Evolutionary conservation across 2,113 vertebrate species (phyloP), one percentile per base, ranked within the genome.

Genomic region (Pontoporia blainvillei): DNA sequence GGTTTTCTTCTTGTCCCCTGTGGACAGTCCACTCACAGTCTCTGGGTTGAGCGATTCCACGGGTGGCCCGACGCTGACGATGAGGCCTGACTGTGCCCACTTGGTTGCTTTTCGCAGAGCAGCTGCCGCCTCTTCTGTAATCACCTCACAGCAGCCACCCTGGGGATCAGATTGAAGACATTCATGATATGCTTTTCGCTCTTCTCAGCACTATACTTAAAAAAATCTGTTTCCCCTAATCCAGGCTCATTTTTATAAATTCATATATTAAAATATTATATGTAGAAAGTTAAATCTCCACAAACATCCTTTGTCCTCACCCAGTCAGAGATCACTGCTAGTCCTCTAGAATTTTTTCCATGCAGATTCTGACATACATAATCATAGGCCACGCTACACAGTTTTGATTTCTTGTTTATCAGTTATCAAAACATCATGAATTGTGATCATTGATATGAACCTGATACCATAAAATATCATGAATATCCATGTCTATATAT

Each of bases 41-140:
- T 99, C 99, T 31, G 99, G 99, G 86, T 93, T 99, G 79, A 98
- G 46, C 0, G 98, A 98, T 95, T 99, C 99, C 46, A 99, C 97
- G 0, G 99, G 99, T 0, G 99, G 99, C 21, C 99, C 99, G 4
- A 99, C 98, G 3, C 99, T 99, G 96, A 99, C 99, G 8, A 99
- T 99, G 21, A 99, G 99, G 71, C 99, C 99, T 21, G 99, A 99
- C 81, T 99, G 99, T 11, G 99, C 99, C 99, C 99, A 99, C 78
- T 99, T 99, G 87, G 99, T 99, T 21, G 99, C 99, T 90, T 99
- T 99, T 34, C 99, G 98, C 49, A 99, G 98, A 85, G 99, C 99
- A 5, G 99, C 99, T 13, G 99, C 97, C 1, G 99, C 99, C 97
- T 99, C 99, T 95, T 99, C 99, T 41, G 99, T 99, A 67, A 99